Base-by-base conservation (phyloP, 2,113 vertebrate species). In the Oreochromis aureus region DNA sequence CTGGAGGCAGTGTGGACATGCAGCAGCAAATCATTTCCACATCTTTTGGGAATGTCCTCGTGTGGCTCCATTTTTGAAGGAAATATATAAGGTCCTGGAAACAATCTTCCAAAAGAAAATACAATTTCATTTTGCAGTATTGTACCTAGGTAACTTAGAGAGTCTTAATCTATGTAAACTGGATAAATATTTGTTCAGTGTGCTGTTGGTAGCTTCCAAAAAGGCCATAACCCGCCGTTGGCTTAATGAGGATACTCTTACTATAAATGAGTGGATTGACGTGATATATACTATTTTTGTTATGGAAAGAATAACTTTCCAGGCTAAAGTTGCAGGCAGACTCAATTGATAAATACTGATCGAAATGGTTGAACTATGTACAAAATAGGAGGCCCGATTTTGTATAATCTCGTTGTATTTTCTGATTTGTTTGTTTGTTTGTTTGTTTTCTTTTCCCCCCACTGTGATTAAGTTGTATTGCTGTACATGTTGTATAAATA, bases 221-320 rank as follows among this genome's bases (percentile, higher is more conserved):
- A 12, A 55, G 1, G n/a, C 54, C 54, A 55, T 55, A 55, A 55
- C 10, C 10, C 0, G 0, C 0, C 0, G 10, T 55, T 55, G 54
- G 1, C 13, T 59, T 30, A 30, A 59, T 5, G 56, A 58, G 56
- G 56, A 58, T 9, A 58, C 56, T 58, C 56, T 12, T 58, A 30
- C 24, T 58, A 58, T 0, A 58, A 15, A 15, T 58, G 7, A 58
- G 13, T 58, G 13, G 24, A 58, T 2, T 30, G 55, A 58, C 0
- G 7, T 30, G 56, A 30, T 30, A 58, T 5, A 58, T 58, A 58
- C 56, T 58, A 30, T 58, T 58, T 58, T 58, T 58, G 56, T 30
- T 0, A 16, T 58, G 56, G 56, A 58, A 58, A 56, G 55, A 56
- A 56, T 0, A 56, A 27, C 11, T 7, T 56, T 27, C 27, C n/a